phyloP scores from a whole-genome alignment of 2,888 invertebrate species.

The Hedya salicella region DNA sequence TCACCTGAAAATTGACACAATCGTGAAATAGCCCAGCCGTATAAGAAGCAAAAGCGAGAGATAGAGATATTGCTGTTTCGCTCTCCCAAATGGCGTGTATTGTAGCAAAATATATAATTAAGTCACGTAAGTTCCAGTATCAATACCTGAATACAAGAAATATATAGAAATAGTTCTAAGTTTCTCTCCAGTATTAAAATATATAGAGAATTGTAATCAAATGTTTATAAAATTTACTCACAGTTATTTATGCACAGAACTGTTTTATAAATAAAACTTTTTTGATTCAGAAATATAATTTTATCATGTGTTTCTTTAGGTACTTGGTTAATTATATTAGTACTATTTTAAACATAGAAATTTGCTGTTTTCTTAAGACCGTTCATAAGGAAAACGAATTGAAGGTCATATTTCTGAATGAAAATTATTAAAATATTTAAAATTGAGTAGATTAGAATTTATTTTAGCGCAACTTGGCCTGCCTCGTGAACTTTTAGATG shows the following conservation, averaged over 20 bases:
- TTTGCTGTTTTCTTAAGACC: too few relatives aligned
- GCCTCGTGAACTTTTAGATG: conserved; percentile 34
- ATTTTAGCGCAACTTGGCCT: conserved; percentile 32
- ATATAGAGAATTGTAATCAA: conserved; percentile 43
- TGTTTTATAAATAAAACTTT: conserved; percentile 20
- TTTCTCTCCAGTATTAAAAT: conserved; percentile 45
- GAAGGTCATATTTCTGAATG: conserved; percentile 14
- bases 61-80: too few relatives aligned
- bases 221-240: conserved; percentile 44
- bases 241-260: conserved; percentile 49
- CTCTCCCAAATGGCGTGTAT: conserved; percentile 1
- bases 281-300: conserved; percentile 22
- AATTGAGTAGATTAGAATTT: conserved; percentile 25
- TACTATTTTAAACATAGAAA: too few relatives aligned
- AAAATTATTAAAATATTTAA: conserved; percentile 10
- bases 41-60: background rate
- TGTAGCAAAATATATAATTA: conserved; percentile 9
- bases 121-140: conserved; percentile 38
- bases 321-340: too few relatives aligned
- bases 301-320: background rate
- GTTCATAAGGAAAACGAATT: too few relatives aligned
- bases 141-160: conserved; percentile 34
- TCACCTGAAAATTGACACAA: too few relatives aligned
- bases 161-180: conserved; percentile 43
- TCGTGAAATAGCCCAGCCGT: background rate